A percentile compares a stretch with the other conserved stretches of the same genome.
Evolutionary conservation across 1,140 invertebrate species (phyloP).

Genomic region (Pseudomyrmex flavicornis): DNA sequence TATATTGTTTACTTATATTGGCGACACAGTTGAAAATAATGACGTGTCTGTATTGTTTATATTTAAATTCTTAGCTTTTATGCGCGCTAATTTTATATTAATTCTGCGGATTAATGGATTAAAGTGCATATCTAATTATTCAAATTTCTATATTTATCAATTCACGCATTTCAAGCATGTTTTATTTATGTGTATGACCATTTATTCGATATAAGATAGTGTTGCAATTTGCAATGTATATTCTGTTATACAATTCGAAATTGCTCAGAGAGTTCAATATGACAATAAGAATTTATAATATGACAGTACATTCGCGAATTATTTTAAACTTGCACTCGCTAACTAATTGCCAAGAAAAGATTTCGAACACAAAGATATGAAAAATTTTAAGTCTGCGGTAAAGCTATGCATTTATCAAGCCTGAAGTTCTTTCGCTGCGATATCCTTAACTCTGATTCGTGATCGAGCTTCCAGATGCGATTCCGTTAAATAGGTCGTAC

Average conservation of each 20-base stretch:
- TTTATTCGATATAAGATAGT: no score
- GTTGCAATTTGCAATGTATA: no score
- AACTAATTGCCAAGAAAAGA: neutral
- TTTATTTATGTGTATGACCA: no score
- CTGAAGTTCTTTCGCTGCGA: neutral
- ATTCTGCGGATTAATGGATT: no score
- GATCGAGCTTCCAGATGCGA: constrained; percentile 19
- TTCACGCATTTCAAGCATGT: no score
- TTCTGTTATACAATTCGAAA: no score
- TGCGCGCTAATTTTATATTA: no score
- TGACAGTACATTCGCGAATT: neutral
- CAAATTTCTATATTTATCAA: no score
- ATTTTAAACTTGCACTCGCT: neutral
- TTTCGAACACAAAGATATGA: neutral
- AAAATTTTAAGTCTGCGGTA: neutral
- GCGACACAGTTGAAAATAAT: neutral
- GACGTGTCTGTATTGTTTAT: neutral
- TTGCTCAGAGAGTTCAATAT: no score
- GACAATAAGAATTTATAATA: neutral
- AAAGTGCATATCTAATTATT: no score
- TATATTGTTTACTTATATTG: constrained; percentile 3
- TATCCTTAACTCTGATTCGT: constrained; percentile 21
- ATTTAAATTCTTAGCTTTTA: no score
- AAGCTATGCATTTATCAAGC: neutral
- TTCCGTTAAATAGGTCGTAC: constrained; percentile 39